These are phyloP conservation scores for Drosophila kanekoi DNA, from an alignment of 2,888 invertebrate species.

Conservation along the genomic window DNA sequence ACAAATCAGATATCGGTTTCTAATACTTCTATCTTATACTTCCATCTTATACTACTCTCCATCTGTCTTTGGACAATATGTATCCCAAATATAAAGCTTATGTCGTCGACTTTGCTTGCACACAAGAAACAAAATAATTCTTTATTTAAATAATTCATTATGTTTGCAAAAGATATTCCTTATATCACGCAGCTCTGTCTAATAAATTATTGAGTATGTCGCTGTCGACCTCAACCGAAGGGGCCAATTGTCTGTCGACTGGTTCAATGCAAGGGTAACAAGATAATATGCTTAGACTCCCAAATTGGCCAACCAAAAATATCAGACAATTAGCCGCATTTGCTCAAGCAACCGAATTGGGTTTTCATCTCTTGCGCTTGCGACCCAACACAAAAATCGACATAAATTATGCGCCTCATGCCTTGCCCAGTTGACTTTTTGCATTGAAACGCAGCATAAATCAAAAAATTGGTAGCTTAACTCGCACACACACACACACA, in stretches of 20 bases:
- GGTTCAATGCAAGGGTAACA: constrained; percentile 28
- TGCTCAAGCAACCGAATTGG: constrained; percentile 16
- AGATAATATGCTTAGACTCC: constrained; percentile 59
- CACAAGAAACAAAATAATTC: no score
- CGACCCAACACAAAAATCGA: constrained; percentile 45
- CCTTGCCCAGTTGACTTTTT: constrained; percentile 71
- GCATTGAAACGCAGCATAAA: constrained; percentile 77
- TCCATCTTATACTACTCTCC: no score
- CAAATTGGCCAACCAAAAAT: constrained; percentile 43
- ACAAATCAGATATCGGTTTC: no score
- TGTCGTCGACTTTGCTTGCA: no score
- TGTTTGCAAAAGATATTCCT: no score
- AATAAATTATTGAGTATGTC: no score
- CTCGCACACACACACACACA: constrained; percentile 22
- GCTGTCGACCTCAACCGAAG: no score
- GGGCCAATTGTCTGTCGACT: constrained; percentile 6
- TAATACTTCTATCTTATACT: no score
- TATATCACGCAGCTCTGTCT: no score
- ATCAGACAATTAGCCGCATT: constrained; percentile 67
- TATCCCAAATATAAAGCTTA: no score
- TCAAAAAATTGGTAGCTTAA: constrained; percentile 56
- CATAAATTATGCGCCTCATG: constrained; percentile 77
- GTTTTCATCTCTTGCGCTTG: neutral
- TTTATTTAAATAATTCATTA: no score
- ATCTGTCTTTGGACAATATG: no score